These are phyloP conservation scores for Pteruthius melanotis DNA, from an alignment of 2,113 vertebrate genomes.

Conservation along the genomic window DNA sequence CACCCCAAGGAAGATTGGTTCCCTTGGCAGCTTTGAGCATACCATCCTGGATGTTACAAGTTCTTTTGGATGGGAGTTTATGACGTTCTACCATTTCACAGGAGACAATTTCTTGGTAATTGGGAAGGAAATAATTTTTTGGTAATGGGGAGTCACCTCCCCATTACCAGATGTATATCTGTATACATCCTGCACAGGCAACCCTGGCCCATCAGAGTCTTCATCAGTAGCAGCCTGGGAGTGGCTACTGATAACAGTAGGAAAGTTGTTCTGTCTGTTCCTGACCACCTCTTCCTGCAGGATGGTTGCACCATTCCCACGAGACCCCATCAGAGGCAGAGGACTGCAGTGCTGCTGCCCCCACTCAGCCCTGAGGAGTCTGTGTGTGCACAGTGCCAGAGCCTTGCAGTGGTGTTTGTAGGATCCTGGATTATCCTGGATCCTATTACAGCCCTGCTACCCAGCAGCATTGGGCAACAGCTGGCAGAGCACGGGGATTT, in stretches of 20 bases:
- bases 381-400: background rate
- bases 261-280: background rate
- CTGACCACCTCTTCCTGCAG: background rate
- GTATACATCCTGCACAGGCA: background rate
- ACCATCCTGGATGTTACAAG: fast-evolving
- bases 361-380: background rate
- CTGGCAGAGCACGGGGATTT: background rate
- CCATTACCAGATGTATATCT: no score
- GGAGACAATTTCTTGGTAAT: background rate
- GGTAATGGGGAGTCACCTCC: background rate
- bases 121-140: background rate
- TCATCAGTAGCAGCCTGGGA: background rate
- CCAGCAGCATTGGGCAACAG: background rate
- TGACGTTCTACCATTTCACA: background rate
- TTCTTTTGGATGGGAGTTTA: background rate
- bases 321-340: background rate
- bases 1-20: background rate
- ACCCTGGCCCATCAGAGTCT: background rate
- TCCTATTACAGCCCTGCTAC: background rate
- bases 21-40: background rate
- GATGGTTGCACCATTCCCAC: background rate
- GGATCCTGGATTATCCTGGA: background rate
- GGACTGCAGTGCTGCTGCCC: background rate
- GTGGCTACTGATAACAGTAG: background rate
- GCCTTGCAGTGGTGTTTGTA: background rate